A percentile compares a stretch with the other conserved stretches of the same genome.
phyloP scores from a whole-genome alignment of 1,140 invertebrate genomes.

The Cecropterus lyciades region DNA sequence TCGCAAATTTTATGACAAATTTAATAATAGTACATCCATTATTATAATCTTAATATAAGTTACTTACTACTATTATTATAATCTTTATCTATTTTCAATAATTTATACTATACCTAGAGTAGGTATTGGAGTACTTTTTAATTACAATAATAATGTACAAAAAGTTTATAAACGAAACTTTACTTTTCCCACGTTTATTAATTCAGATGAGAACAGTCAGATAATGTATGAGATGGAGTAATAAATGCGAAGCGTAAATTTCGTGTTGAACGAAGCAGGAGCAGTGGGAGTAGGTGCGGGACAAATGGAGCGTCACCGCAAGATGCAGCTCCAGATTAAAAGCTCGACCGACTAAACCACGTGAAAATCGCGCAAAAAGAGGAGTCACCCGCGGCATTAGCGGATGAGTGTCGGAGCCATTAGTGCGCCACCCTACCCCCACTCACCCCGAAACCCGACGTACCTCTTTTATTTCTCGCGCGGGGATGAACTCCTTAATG shows the following conservation, averaged over 20 bases:
- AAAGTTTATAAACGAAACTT: too few relatives aligned
- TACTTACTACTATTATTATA: too few relatives aligned
- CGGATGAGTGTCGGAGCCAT: slow-evolving; percentile 83
- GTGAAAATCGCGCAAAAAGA: slow-evolving; percentile 82
- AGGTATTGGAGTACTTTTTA: too few relatives aligned
- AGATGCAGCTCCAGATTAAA: slow-evolving; percentile 82
- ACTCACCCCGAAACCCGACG: slow-evolving; percentile 58
- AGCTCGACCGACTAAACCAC: slow-evolving; percentile 80
- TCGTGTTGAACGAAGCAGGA: slow-evolving; percentile 2
- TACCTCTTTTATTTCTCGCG: slow-evolving; percentile 83
- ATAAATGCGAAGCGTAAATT: slow-evolving; percentile 9
- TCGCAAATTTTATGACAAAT: too few relatives aligned
- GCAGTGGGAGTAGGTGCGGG: slow-evolving; percentile 19
- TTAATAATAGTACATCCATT: too few relatives aligned
- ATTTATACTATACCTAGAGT: too few relatives aligned
- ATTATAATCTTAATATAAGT: too few relatives aligned
- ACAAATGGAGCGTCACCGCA: slow-evolving; percentile 74
- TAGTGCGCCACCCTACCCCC: slow-evolving; percentile 60
- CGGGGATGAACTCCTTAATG: slow-evolving; percentile 84
- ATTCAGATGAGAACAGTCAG: not conserved
- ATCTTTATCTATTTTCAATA: too few relatives aligned
- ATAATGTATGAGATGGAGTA: not conserved
- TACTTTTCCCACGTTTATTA: too few relatives aligned
- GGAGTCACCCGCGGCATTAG: slow-evolving; percentile 82
- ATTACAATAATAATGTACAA: too few relatives aligned